Evolutionary conservation across 53 echinoderm and acorn worm genomes (phyloP).

Genomic region (Zoroaster sp.): DNA sequence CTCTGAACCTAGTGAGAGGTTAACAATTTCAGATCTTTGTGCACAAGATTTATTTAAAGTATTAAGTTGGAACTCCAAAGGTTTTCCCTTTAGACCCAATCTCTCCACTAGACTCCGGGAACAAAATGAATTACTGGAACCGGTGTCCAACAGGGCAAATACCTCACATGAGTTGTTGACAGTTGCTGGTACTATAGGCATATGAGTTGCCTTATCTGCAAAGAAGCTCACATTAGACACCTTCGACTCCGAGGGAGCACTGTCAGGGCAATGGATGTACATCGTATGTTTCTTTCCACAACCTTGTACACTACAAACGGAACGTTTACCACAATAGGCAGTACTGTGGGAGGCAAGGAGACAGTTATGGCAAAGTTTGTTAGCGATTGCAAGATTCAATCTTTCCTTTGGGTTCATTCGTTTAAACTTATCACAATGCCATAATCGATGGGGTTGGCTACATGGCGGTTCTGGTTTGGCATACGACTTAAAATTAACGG

Average conservation of each 20-base stretch:
- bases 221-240: not conserved
- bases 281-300: not conserved
- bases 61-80: not conserved
- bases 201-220: not conserved
- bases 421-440: conserved; percentile 31
- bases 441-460: not conserved
- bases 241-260: not conserved
- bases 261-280: not conserved
- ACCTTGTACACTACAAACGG: conserved; percentile 8
- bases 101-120: not conserved
- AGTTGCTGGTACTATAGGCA: not conserved
- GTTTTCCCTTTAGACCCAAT: not conserved
- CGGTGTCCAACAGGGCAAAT: not conserved
- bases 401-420: not conserved
- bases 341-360: conserved; percentile 11
- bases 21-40: not conserved
- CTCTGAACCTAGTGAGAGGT: not conserved
- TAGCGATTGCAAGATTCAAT: not conserved
- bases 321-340: conserved; percentile 17
- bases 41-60: not conserved
- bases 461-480: conserved; percentile 21
- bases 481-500: not conserved
- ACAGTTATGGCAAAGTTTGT: conserved; percentile 23
- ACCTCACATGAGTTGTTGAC: not conserved
- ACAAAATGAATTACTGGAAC: not conserved